Conservation (phyloP, 2,113 vertebrate genomes). For the Phylloscopus trochilus region DNA sequence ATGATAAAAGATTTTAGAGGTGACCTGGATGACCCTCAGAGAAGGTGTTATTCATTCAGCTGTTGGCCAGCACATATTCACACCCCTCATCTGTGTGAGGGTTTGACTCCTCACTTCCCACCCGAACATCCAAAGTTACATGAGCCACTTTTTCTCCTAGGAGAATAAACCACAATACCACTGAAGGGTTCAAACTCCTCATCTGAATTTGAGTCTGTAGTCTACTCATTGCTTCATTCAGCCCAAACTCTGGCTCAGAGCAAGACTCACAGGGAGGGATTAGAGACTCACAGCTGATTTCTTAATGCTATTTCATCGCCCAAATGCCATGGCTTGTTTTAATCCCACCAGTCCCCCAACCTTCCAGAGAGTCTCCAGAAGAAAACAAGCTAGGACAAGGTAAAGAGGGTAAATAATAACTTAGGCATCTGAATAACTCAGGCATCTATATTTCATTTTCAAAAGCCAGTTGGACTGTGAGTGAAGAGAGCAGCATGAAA, state of each 20-base stretch:
- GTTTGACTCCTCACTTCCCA: not conserved
- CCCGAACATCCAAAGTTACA: fast-evolving
- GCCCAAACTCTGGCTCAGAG: not conserved
- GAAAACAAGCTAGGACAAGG: not conserved
- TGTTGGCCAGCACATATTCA: not conserved
- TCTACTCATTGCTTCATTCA: not conserved
- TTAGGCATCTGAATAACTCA: not conserved
- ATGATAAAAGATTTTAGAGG: not conserved
- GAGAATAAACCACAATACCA: not conserved
- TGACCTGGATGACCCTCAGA: not conserved
- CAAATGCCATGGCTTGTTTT: not conserved
- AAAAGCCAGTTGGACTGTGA: not conserved
- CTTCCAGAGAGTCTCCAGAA: not conserved
- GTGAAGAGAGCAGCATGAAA: not conserved
- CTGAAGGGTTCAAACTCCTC: not conserved
- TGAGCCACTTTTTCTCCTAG: not conserved
- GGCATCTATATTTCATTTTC: not conserved
- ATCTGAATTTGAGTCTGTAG: not conserved
- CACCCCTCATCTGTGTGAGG: not conserved
- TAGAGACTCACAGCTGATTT: not conserved
- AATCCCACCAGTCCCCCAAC: not conserved
- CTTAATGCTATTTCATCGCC: not conserved
- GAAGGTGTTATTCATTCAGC: not conserved
- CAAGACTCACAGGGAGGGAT: not conserved
- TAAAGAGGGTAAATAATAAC: not conserved